These are phyloP conservation scores for Laterallus jamaicensis DNA, from an alignment of 2,113 vertebrate species.

Conservation along the genomic window DNA sequence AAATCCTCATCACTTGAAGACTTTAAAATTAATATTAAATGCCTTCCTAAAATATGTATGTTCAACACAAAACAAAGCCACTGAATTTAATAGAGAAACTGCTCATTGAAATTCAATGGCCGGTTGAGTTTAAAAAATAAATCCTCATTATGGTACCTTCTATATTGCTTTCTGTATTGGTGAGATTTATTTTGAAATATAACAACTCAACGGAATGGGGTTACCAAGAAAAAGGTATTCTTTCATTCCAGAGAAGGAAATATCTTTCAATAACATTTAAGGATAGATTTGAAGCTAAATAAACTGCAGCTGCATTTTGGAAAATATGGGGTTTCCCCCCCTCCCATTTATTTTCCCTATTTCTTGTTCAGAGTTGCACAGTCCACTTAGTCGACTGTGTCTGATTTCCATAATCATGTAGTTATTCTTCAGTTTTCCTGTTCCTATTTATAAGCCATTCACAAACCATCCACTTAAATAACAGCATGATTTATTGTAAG, in stretches of 20 bases:
- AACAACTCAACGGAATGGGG: not conserved
- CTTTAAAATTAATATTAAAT: slow-evolving; percentile 56
- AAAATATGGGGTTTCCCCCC: not conserved
- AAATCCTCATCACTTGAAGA: slow-evolving; percentile 40
- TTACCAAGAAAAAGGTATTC: not conserved
- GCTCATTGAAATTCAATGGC: slow-evolving; percentile 12
- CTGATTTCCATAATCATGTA: slow-evolving; percentile 58
- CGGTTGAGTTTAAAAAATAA: slow-evolving; percentile 49
- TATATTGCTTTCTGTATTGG: not conserved
- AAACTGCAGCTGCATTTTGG: slow-evolving; percentile 23
- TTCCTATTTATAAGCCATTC: slow-evolving; percentile 58
- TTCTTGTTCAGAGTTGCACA: slow-evolving; percentile 31
- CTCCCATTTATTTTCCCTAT: not conserved
- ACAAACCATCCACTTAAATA: slow-evolving; percentile 57
- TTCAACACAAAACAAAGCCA: slow-evolving; percentile 47
- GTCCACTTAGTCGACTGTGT: slow-evolving; percentile 16
- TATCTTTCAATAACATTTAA: not conserved
- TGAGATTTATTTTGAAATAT: not conserved
- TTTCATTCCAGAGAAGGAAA: not conserved
- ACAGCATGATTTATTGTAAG: slow-evolving; percentile 45
- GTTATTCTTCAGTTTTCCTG: slow-evolving; percentile 57
- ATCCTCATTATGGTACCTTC: slow-evolving; percentile 23
- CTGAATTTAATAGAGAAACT: slow-evolving; percentile 24
- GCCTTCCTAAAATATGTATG: slow-evolving; percentile 12
- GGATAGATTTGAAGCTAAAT: slow-evolving; percentile 10